Base-by-base conservation (phyloP, 2,888 invertebrate species). In the Himalopsyche anomala region DNA sequence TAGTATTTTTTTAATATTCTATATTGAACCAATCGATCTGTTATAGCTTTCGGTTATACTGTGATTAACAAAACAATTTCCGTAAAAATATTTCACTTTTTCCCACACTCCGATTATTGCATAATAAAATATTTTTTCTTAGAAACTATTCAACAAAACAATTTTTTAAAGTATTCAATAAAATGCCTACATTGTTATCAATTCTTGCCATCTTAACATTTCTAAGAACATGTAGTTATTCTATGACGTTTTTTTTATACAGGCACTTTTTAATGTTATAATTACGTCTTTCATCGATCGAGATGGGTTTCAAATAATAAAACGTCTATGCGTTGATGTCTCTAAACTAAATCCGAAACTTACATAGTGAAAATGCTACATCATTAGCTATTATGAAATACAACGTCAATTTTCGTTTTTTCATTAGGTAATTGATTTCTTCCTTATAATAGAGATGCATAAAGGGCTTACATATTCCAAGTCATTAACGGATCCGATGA, bases 351-450 rank as follows among this genome's bases (percentile, higher is more conserved):
- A 74, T 62, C 38, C 74, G 5, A 36, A 74, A 15, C 74, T 38
- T 74, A 2, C 28, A 38, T 5, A 38, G 11, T 15, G 12, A 74
- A 74, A 74, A 15, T 74, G 74, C 74, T 36, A 36, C 74, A 38
- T 74, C 74, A 74, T 74, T 74, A 74, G 74, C 74, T 74, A 38
- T 74, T 74, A 74, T 74, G 5, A 74, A 74, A 74, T 74, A 36
- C 36, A 36, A 74, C 74, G 38, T 74, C 74, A 74, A 36, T 74
- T 74, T 74, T 74, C 38, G 15, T 38, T 74, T 74, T 74, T 74
- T 36, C 74, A 74, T 74, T 74, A 12, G 38, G 74, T 74, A 74
- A 74, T 74, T 74, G 74, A 74, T 74, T 74, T 74, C 74, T 74
- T 74, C 74, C 36, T 74, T 36, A 74, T 74, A 74, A 74, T 69